phyloP scores from a whole-genome alignment of 2,888 invertebrate genomes.

The Molanna angustata region DNA sequence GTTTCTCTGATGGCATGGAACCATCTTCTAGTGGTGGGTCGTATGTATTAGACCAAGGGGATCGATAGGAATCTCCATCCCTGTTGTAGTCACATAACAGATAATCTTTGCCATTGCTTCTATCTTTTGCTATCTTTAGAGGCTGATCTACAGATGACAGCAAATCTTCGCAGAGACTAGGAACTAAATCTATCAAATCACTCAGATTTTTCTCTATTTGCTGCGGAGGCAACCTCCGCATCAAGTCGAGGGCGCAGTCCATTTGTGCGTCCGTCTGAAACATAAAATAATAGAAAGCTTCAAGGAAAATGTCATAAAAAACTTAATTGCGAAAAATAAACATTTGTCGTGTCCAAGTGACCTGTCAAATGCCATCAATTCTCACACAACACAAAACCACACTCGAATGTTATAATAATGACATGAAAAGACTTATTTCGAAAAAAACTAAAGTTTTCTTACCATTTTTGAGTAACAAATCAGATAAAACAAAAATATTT shows the following conservation, averaged over 20 bases:
- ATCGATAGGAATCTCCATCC: constrained; percentile 97
- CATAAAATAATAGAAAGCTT: neutral
- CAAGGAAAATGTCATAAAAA: neutral
- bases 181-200: constrained; percentile 96
- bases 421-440: constrained; percentile 1
- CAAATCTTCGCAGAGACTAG: constrained; percentile 93
- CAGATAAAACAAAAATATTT: no score
- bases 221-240: constrained; percentile 98
- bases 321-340: constrained; percentile 11
- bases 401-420: neutral
- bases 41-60: constrained; percentile 98
- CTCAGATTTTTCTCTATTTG: constrained; percentile 98
- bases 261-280: constrained; percentile 91
- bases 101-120: constrained; percentile 94
- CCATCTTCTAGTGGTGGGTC: constrained; percentile 98
- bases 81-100: constrained; percentile 98
- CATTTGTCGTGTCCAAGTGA: constrained; percentile 18
- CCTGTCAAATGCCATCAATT: no score
- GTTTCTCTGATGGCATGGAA: constrained; percentile 94
- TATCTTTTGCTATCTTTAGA: constrained; percentile 94
- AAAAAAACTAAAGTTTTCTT: constrained; percentile 3
- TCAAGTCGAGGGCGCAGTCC: constrained; percentile 98
- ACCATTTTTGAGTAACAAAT: constrained; percentile 28
- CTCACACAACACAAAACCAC: constrained; percentile 8
- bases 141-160: constrained; percentile 98